A percentile compares a stretch with the other conserved stretches of the same genome.
Conservation (phyloP, 2,888 invertebrate genomes). For the Tethea ocularis region DNA sequence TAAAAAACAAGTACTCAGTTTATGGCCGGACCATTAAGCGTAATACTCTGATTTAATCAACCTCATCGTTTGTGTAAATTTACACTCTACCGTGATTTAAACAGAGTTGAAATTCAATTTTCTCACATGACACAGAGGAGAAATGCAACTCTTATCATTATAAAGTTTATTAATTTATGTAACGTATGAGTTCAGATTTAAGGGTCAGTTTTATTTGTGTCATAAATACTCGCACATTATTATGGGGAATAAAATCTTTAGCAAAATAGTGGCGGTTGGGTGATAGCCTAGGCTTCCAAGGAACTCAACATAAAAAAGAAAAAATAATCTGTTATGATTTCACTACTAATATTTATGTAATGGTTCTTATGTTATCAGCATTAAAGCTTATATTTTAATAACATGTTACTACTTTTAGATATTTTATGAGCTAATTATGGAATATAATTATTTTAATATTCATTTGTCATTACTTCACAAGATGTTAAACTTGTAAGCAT, state of each 20-base stretch:
- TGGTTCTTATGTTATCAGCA: too few species aligned
- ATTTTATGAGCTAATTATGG: too few species aligned
- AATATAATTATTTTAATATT: too few species aligned
- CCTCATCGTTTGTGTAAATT: neutral
- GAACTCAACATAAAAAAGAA: too few species aligned
- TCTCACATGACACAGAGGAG: neutral
- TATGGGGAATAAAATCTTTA: neutral
- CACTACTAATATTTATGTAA: too few species aligned
- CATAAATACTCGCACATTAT: neutral
- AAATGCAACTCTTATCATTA: neutral
- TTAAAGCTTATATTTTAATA: too few species aligned
- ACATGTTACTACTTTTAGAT: too few species aligned
- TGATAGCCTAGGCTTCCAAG: too few species aligned
- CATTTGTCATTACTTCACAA: too few species aligned
- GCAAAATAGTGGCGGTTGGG: too few species aligned
- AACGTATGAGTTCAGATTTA: conserved; percentile 3
- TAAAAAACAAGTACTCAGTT: neutral
- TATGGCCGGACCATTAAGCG: neutral
- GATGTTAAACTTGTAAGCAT: too few species aligned
- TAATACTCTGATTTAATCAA: neutral
- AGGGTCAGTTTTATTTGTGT: neutral
- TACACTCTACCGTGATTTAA: neutral
- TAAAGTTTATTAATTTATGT: conserved; percentile 1
- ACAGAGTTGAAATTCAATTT: neutral
- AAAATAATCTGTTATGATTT: too few species aligned